A percentile compares a stretch with the other conserved stretches of the same genome.
Evolutionary conservation across 53 echinoderm and acorn worm species (phyloP).

Genomic region (Apostichopus leukothele): DNA sequence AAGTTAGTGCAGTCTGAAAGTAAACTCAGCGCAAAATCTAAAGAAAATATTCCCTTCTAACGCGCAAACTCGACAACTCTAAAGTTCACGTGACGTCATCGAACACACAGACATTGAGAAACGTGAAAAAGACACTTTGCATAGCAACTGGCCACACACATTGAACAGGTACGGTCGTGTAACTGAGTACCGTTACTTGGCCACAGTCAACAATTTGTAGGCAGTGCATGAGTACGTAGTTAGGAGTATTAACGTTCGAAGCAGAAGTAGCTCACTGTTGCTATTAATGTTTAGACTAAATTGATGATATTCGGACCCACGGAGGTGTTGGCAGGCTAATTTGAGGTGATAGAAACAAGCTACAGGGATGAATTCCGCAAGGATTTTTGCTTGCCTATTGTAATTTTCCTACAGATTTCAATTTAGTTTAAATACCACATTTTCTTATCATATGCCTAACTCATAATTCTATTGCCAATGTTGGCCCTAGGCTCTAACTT

Average conservation of each 20-base stretch:
- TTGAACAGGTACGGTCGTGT: neutral
- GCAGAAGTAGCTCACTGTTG: too few species aligned
- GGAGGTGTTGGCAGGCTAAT: neutral
- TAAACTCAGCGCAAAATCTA: too few species aligned
- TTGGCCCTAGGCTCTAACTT: too few species aligned
- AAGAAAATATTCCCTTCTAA: too few species aligned
- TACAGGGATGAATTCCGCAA: neutral
- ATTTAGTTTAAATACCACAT: too few species aligned
- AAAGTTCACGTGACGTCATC: constrained; percentile 36
- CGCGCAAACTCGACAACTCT: constrained; percentile 13
- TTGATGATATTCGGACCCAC: neutral
- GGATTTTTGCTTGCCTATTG: neutral
- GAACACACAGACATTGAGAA: neutral
- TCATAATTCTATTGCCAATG: too few species aligned
- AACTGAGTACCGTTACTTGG: neutral
- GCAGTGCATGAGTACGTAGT: too few species aligned
- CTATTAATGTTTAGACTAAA: neutral
- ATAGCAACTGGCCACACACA: neutral
- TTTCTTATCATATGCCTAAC: too few species aligned
- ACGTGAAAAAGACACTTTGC: neutral
- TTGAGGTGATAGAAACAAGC: neutral
- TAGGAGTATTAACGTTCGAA: too few species aligned
- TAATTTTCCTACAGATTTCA: too few species aligned
- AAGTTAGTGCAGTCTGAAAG: too few species aligned
- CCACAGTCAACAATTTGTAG: too few species aligned